Evolutionary conservation across 2,888 invertebrate genomes (phyloP).

Genomic region (Campoletis raptor): DNA sequence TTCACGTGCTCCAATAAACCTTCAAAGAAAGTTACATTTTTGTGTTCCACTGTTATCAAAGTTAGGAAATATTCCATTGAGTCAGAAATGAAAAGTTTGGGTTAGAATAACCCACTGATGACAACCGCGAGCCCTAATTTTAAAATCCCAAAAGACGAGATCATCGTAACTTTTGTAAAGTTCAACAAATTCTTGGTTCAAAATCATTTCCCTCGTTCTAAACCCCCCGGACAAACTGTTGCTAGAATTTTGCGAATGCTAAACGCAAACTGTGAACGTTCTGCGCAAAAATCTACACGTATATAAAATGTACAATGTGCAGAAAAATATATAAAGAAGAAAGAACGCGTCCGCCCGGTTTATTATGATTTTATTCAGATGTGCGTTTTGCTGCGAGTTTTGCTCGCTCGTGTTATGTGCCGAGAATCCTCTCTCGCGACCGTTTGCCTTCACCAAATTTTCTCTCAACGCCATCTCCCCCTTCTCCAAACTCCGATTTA

Average conservation of each 20-base stretch:
- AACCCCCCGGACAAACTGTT: conserved; percentile 28
- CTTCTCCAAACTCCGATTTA: conserved; percentile 39
- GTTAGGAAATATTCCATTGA: too few relatives aligned
- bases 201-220: conserved; percentile 42
- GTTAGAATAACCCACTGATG: neutral
- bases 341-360: conserved; percentile 75
- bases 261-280: conserved; percentile 60
- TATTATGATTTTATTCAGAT: conserved; percentile 84
- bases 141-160: conserved; percentile 12
- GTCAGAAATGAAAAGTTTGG: neutral
- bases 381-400: conserved; percentile 73
- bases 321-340: conserved; percentile 30
- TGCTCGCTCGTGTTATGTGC: conserved; percentile 73
- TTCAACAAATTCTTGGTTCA: conserved; percentile 23
- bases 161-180: conserved; percentile 25
- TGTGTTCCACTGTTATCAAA: neutral
- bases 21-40: neutral
- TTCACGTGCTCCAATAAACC: too few relatives aligned
- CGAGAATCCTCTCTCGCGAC: conserved; percentile 72
- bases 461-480: conserved; percentile 55
- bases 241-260: conserved; percentile 67
- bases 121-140: too few relatives aligned
- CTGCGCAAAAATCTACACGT: neutral
- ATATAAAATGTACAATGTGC: conserved; percentile 1
- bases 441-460: conserved; percentile 68